phyloP scores from a whole-genome alignment of 2,888 invertebrate species.

The Hylaea fasciaria region DNA sequence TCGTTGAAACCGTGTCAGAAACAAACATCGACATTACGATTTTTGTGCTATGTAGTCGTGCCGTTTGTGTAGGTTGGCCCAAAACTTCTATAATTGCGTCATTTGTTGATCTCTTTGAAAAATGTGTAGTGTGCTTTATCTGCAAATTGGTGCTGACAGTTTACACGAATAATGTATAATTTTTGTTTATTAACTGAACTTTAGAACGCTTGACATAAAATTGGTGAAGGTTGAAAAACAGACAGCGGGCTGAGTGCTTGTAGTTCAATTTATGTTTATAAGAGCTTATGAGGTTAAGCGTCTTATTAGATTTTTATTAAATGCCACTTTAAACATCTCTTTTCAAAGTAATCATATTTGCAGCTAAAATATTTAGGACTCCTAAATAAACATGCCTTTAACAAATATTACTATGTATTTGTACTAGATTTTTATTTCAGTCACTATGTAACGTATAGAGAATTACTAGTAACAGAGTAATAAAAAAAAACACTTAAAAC shows the following conservation, averaged over 20 bases:
- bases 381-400: not conserved
- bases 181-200: conserved; percentile 2
- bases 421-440: no score
- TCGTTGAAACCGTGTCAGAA: no score
- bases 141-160: conserved; percentile 19
- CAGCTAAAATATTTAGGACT: not conserved
- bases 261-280: not conserved
- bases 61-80: conserved; percentile 4
- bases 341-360: not conserved
- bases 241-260: not conserved
- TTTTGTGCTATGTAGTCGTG: not conserved
- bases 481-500: not conserved
- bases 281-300: not conserved
- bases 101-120: conserved; percentile 26
- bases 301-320: not conserved
- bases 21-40: no score
- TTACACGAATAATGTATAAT: conserved; percentile 6
- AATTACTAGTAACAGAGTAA: not conserved
- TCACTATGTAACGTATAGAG: no score
- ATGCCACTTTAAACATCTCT: not conserved
- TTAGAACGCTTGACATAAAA: conserved; percentile 11
- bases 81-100: conserved; percentile 30
- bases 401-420: no score
- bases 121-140: conserved; percentile 11
- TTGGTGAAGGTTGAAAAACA: conserved; percentile 11